Percentiles rank a stretch among this genome's conserved stretches.
phyloP scores from a whole-genome alignment of 2,113 vertebrate genomes.

The Acinonyx jubatus region DNA sequence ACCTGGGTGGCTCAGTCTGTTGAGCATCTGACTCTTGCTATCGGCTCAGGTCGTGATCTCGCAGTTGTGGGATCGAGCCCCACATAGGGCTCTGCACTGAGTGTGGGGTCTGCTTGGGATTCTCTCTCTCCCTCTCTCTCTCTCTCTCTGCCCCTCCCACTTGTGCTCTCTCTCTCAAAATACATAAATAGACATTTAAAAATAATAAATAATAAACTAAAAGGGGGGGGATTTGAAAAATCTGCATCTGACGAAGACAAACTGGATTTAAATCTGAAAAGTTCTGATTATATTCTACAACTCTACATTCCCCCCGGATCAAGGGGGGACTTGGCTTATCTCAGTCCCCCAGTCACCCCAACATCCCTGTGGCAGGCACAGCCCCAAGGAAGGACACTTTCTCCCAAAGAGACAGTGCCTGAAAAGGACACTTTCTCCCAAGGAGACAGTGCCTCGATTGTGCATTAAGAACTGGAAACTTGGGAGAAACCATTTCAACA shows the following conservation, averaged over 20 bases:
- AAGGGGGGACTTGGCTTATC: background rate
- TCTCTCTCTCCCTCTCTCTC: too few relatives aligned
- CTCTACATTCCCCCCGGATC: background rate
- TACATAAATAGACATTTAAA: too few relatives aligned
- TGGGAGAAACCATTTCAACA: background rate
- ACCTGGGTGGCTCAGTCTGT: too few relatives aligned
- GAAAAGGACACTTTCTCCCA: too few relatives aligned
- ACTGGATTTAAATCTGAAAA: constrained; percentile 25
- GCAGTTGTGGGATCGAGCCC: too few relatives aligned
- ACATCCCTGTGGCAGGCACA: background rate
- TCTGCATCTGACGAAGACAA: background rate
- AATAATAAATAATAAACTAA: background rate
- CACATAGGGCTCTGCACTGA: too few relatives aligned
- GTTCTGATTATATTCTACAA: background rate
- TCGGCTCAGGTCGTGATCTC: too few relatives aligned
- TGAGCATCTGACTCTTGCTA: too few relatives aligned
- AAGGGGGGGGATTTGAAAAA: background rate
- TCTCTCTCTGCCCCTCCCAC: too few relatives aligned
- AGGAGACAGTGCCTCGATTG: background rate
- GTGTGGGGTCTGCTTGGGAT: too few relatives aligned
- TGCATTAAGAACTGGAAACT: background rate
- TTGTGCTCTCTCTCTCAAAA: too few relatives aligned
- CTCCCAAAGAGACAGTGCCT: background rate
- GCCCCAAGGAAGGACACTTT: background rate
- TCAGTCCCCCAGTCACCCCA: background rate